These are phyloP conservation scores for Harpegnathos saltator DNA, from an alignment of 1,140 invertebrate genomes.

Conservation along the genomic window DNA sequence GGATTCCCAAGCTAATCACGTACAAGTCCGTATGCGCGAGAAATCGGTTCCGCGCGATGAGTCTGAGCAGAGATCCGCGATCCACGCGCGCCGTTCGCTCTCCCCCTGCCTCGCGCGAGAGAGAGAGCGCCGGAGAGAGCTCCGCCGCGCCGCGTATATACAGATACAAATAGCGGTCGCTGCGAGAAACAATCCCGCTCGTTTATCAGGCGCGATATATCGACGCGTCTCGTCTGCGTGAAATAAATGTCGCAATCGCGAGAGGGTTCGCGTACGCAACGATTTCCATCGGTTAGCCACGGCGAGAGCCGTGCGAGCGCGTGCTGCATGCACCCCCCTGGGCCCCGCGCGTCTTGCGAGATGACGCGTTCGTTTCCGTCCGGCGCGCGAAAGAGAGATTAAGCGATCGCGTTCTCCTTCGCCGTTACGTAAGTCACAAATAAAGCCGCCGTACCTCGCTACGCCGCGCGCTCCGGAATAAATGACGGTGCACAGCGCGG, in stretches of 20 bases:
- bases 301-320: not conserved
- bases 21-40: no score
- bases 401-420: conserved; percentile 54
- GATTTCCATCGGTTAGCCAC: conserved; percentile 55
- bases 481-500: conserved; percentile 35
- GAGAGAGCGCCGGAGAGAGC: no score
- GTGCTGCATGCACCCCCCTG: not conserved
- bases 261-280: conserved; percentile 16
- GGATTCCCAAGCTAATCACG: no score
- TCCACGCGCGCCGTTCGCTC: no score
- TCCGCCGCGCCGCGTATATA: not conserved
- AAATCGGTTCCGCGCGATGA: no score
- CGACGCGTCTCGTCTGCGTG: conserved; percentile 47
- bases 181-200: conserved; percentile 46
- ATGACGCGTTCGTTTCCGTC: not conserved
- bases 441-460: conserved; percentile 56
- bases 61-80: no score
- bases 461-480: conserved; percentile 15
- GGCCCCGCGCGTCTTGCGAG: not conserved
- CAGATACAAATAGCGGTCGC: conserved; percentile 54
- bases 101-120: no score
- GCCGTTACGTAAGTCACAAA: conserved; percentile 67
- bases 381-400: conserved; percentile 42
- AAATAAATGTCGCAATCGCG: conserved; percentile 50
- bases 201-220: conserved; percentile 37